Evolutionary conservation across 2,888 invertebrate genomes (phyloP).

Genomic region (Neocrepidodera transversa): DNA sequence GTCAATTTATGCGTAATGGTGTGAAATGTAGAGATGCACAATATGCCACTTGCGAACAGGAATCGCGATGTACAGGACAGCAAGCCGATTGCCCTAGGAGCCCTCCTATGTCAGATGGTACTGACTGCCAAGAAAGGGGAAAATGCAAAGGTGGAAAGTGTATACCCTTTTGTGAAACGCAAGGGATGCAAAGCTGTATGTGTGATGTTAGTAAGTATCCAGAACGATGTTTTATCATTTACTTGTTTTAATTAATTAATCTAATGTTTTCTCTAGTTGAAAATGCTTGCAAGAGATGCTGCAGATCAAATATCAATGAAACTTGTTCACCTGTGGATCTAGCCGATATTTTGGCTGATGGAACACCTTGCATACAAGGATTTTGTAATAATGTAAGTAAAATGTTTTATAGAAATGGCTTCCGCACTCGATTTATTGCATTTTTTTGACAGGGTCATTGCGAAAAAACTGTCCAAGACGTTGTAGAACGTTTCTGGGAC

Average conservation of each 20-base stretch:
- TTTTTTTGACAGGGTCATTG: slow-evolving; percentile 78
- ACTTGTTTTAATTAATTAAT: too few relatives aligned
- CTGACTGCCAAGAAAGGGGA: slow-evolving; percentile 90
- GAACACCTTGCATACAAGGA: slow-evolving; percentile 95
- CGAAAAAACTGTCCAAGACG: slow-evolving; percentile 93
- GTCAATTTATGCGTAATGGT: slow-evolving; percentile 83
- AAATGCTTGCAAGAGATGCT: slow-evolving; percentile 94
- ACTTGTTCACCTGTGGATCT: slow-evolving; percentile 91
- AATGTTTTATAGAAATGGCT: too few relatives aligned
- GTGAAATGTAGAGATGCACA: slow-evolving; percentile 91
- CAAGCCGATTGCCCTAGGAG: slow-evolving; percentile 85
- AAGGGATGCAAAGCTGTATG: slow-evolving; percentile 93
- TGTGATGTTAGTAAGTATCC: slow-evolving; percentile 82
- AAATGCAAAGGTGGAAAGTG: slow-evolving; percentile 91
- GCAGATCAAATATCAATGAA: slow-evolving; percentile 88
- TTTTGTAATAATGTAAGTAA: slow-evolving; percentile 88
- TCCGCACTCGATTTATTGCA: neutral
- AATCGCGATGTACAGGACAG: slow-evolving; percentile 85
- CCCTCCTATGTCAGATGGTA: slow-evolving; percentile 84
- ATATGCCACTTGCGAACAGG: slow-evolving; percentile 90
- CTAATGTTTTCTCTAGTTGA: too few relatives aligned
- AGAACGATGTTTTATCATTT: neutral
- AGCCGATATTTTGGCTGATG: slow-evolving; percentile 87
- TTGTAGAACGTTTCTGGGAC: slow-evolving; percentile 96
- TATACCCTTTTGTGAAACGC: slow-evolving; percentile 93